Evolutionary conservation across 2,113 vertebrate genomes (phyloP), one percentile per base, ranked within the genome.

Genomic region (Candoia aspera): DNA sequence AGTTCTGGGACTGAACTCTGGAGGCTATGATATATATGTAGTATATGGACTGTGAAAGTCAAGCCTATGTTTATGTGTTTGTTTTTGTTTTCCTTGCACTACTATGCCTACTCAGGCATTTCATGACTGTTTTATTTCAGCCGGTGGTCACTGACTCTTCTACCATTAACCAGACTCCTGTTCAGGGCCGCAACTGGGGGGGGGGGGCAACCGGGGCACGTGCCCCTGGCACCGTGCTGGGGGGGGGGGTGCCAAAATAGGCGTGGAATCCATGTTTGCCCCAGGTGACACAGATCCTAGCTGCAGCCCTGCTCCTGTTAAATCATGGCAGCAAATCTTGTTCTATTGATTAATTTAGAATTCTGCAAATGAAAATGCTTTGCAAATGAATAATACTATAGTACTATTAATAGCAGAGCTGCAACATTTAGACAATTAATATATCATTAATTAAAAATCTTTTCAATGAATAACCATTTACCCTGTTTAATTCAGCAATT

Each of bases 361-460:
- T 24, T 5, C n/a, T 87, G 84, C 90, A 37, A 91, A 68, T 60
- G 49, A 86, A 86, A 91, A 86, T 54, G 37, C 23, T 87, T 87
- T 58, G 23, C 62, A 73, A 79, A 42, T 79, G 33, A 64, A 49
- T 46, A 54, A 62, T 87, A 15, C 11, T 37, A 23, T 26, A 54
- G 9, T 8, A 53, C n/a, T 55, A n/a, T 87, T 91, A 87, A 87
- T 23, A 37, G 53, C 10, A 58, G 62, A 0, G 17, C 23, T 73
- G 53, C 85, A 87, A 26, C 17, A 54, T 68, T 91, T 73, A 87
- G 12, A 58, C 10, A n/a, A 90, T 68, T 89, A 46, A 62, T 73
- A 24, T 49, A 59, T 42, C 29, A 26, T 79, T 26, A 17, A 37
- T 46, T 73, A 57, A 87, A 87, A 46, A 17, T 37, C 6, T 37